Base-by-base conservation (phyloP, 1,140 invertebrate species). In the Chrysomallon squamiferum region DNA sequence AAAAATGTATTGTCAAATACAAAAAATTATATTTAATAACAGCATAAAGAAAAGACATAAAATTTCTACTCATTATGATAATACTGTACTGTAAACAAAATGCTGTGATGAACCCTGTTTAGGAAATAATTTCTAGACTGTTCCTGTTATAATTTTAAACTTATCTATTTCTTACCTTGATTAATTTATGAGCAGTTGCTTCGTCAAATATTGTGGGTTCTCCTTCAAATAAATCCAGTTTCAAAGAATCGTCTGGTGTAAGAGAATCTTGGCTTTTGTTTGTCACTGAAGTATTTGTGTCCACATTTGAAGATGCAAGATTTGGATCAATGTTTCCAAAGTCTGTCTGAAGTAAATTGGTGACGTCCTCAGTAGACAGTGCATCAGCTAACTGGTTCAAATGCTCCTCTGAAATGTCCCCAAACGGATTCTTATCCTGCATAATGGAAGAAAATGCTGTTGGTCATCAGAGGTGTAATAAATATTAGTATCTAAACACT, bases 391-490 rank as follows among this genome's bases (percentile, higher is more conserved):
- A 75, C 66, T 85, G 83, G 69, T 88, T 86, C 62, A 90, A 73
- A 43, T 89, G 88, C 68, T 89, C 88, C 49, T 88, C 87, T 78
- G 89, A 88, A 81, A 89, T 87, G 67, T 88, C 86, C 79, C 87
- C 86, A 66, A 89, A 88, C 59, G 88, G 88, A 73, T 89, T 78
- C 54, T 79, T 77, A 22, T 71, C 72, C 69, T 76, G 60, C n/a
- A 68, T 35, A 20, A 30, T 13, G 11, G 15, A 54, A 18, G 22
- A 54, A 27, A 30, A 54, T 4, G 4, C 4, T 27, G 27, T 50
- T 22, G 2, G 27, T 50, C 22, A 50, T 11, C 27, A 20, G 4
- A 20, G 15, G 22, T 4, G 18, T 18, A 47, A 22, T 47, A 22
- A 47, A 22, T 2, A 18, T n/a, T 2, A 4, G 22, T 47, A 3